Base-by-base conservation (phyloP, 2,113 vertebrate species). In the Pituophis catenifer region DNA sequence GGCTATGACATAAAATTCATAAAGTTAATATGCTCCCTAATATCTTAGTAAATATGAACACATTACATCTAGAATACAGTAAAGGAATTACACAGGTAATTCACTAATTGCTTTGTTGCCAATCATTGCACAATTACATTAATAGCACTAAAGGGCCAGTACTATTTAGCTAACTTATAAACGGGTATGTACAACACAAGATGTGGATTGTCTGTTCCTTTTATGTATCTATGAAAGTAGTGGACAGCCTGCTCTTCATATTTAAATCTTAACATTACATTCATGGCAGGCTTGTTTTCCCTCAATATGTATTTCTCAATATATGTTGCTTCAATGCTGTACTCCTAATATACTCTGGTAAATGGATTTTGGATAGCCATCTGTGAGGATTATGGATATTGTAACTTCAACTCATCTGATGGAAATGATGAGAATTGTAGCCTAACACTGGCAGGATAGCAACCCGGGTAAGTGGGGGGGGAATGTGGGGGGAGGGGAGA, bases 391-490 rank as follows among this genome's bases (percentile, higher is more conserved):
- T 44, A 44, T 81, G 75, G 70, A 44, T 81, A 44, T 8, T 81
- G 33, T 44, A 75, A 75, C 70, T 81, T 19, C 70, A 38, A 33
- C 13, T 38, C 17, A 81, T 81, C 75, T 81, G 17, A 81, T 44
- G 33, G 33, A 81, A 81, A 81, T 44, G 33, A 81, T 81, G 33
- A 81, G 33, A 38, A 38, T 8, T 44, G 1, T 44, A 44, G 17
- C 75, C 75, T 21, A 1, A 81, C 75, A 21, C 17, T 81, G 33
- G 33, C 75, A 81, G 8, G 33, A 81, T 81, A 38, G 33, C 75
- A 38, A 81, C n/a, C 5, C 15, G 12, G 2, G 1, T n/a, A 13
- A 13, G 26, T 7, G 1, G 24, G 1, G 23, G 1, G 24, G 1
- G 23, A 1, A 48, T 4, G 4, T 48, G 44, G 26, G 17, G 1